A percentile compares a stretch with the other conserved stretches of the same genome.
phyloP scores from a whole-genome alignment of 2,113 vertebrate genomes.

The pig (Sus scrofa) region T2T-Sscrofa CM000822.6:71825501-71826000 shows the following conservation, averaged over 20 bases:
- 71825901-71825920: slow-evolving; percentile 80
- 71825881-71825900: slow-evolving; percentile 82
- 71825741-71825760: slow-evolving; percentile 39
- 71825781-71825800: slow-evolving; percentile 60
- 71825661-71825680: slow-evolving; percentile 50
- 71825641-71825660: neutral
- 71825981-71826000: slow-evolving; percentile 87
- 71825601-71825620: slow-evolving; percentile 57
- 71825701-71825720: slow-evolving; percentile 73
- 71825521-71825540: neutral
- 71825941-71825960: slow-evolving; percentile 85
- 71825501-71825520: neutral
- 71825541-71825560: slow-evolving; percentile 49
- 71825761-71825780: slow-evolving; percentile 68
- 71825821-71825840: slow-evolving; percentile 72
- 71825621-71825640: slow-evolving; percentile 12
- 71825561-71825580: slow-evolving; percentile 4
- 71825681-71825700: slow-evolving; percentile 22
- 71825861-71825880: slow-evolving; percentile 31
- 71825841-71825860: slow-evolving; percentile 74
- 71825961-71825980: slow-evolving; percentile 86
- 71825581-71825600: slow-evolving; percentile 64
- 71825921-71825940: slow-evolving; percentile 85
- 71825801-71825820: slow-evolving; percentile 78
- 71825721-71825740: slow-evolving; percentile 71